Evolutionary conservation across 2,113 vertebrate species (phyloP), one percentile per base, ranked within the genome.

Genomic region (Lampris megalopsis): DNA sequence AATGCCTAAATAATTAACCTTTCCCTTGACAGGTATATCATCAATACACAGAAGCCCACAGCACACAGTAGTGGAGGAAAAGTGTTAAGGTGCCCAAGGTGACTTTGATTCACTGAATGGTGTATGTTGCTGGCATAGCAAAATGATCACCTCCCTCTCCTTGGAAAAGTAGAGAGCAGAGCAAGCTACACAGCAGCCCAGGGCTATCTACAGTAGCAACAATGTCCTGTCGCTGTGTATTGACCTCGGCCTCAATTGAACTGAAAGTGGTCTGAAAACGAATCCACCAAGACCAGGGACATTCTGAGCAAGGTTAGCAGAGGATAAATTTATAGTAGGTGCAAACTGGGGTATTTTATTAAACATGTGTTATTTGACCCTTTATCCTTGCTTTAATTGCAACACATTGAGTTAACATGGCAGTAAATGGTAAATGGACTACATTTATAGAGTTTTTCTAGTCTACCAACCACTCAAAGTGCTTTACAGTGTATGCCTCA

Each of bases 181-280:
- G 50, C 52, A 45, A 41, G 59, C 62, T 68, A 63, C 24, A 45
- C 24, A 45, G 35, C 24, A 65, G 45, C 57, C 8, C 4, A 5
- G 66, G 36, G 42, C 6, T 47, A 24, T 36, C 35, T 45, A 40
- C 48, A 38, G 58, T 40, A 4, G 24, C 37, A 58, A n/a, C 5
- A 43, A n/a, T 43, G 36, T 38, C 40, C 69, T 36, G n/a, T 48
- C 41, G 38, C 47, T 60, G 45, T 61, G 42, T 68, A 57, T 41
- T 89, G 77, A 77, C 83, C 63, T 73, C 70, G 65, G 63, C 59
- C 63, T 75, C 43, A 63, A 42, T 72, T 63, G 45, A 68, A 65
- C 63, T 73, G 41, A 68, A 57, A 50, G 40, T 70, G 48, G 52
- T 62, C 57, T 10, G 5, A 72, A 48, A 65, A 13, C 35, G 2